Evolutionary conservation across 2,797 vertebrate species (phyloP).

Genomic region (Hoplostethus atlanticus): DNA sequence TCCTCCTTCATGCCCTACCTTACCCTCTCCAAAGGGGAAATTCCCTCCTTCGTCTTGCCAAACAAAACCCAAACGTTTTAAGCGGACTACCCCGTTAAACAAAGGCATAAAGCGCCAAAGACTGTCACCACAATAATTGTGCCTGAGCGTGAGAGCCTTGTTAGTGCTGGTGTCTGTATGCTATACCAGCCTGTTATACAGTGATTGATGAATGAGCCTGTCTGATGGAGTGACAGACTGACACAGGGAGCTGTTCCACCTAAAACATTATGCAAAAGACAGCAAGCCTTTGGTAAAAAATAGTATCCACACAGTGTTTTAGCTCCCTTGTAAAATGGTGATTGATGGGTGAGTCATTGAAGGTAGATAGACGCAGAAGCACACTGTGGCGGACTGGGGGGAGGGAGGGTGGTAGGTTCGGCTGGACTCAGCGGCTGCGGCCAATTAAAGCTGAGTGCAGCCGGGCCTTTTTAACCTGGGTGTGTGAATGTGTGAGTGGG

Average conservation of each 20-base stretch:
- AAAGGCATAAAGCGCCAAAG: background rate
- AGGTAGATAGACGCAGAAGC: background rate
- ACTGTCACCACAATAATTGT: background rate
- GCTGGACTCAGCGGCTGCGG: no score
- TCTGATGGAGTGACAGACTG: conserved; percentile 28
- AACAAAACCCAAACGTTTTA: no score
- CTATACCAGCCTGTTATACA: conserved; percentile 3
- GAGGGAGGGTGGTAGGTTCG: no score
- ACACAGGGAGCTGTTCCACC: conserved; percentile 17
- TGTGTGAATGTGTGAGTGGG: no score
- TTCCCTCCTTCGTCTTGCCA: background rate
- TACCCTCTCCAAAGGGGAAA: conserved; percentile 1
- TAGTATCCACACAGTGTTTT: background rate
- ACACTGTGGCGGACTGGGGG: no score
- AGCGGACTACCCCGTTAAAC: background rate
- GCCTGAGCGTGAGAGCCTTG: conserved; percentile 11
- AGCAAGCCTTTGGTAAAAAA: background rate
- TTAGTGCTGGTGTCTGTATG: background rate
- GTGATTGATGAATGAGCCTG: conserved; percentile 46
- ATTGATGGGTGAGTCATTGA: background rate
- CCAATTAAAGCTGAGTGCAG: no score
- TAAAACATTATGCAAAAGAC: conserved; percentile 2
- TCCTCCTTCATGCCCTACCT: background rate
- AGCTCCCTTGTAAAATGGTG: background rate
- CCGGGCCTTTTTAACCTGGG: no score